Conservation (phyloP, 2,888 invertebrate genomes). For the Eueremaeus valkanovi region DNA sequence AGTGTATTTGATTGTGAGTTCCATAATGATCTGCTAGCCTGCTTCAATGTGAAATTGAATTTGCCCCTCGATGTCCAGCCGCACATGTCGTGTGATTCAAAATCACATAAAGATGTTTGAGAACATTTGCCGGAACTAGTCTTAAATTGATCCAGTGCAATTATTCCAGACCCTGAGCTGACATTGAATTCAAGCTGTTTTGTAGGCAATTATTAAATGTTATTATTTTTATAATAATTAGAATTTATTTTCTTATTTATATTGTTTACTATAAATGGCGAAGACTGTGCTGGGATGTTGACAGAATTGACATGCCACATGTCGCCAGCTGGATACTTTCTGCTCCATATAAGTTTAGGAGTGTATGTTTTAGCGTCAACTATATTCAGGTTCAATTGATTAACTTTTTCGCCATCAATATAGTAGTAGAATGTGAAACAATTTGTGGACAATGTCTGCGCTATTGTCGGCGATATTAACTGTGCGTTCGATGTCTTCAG, state of each 20-base stretch:
- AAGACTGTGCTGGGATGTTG: no score
- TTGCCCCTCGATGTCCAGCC: background rate
- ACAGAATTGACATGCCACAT: background rate
- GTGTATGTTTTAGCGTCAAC: background rate
- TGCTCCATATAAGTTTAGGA: no score
- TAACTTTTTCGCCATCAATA: background rate
- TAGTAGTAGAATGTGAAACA: background rate
- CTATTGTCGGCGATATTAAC: no score
- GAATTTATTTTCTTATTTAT: no score
- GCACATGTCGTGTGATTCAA: slow-evolving; percentile 32
- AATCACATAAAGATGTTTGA: slow-evolving; percentile 4
- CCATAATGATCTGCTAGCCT: background rate
- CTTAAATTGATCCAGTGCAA: background rate
- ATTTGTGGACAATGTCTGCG: no score
- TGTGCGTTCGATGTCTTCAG: no score
- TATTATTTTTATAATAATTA: no score
- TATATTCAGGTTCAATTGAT: background rate
- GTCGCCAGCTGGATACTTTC: no score
- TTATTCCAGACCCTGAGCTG: background rate
- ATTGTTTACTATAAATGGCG: no score
- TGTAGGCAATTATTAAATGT: no score
- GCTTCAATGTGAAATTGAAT: background rate
- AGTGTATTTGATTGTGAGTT: background rate
- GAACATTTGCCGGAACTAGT: background rate
- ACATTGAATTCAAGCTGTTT: background rate